phyloP scores from a whole-genome alignment of 2,797 vertebrate species.

The Orientallactaga sibirica region DNA sequence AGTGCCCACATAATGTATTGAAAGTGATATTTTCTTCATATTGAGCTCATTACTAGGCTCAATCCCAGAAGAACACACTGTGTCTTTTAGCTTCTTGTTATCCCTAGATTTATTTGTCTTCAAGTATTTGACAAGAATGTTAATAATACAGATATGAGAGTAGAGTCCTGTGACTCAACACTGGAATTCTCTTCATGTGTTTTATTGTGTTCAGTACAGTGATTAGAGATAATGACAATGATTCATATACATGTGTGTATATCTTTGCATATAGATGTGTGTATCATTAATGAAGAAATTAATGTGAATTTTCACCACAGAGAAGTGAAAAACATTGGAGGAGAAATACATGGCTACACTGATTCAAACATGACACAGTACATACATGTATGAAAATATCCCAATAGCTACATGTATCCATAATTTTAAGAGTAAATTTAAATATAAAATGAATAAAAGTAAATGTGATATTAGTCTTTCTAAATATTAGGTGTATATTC shows the following conservation, averaged over 20 bases:
- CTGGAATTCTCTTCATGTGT: neutral
- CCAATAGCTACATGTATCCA: neutral
- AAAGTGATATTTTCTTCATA: neutral
- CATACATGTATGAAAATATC: neutral
- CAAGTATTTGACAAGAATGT: conserved; percentile 10
- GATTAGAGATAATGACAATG: neutral
- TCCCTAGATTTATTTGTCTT: conserved; percentile 8
- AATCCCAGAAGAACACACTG: neutral
- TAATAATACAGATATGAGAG: neutral
- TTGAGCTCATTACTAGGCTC: neutral
- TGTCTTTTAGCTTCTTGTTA: neutral
- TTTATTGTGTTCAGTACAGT: neutral
- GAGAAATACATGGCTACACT: neutral
- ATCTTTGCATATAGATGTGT: neutral
- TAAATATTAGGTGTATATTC: neutral
- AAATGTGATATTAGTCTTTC: neutral
- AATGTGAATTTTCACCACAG: neutral
- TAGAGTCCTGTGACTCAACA: neutral
- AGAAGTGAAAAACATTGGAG: neutral
- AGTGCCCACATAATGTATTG: neutral
- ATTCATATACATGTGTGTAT: neutral
- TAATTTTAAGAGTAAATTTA: neutral
- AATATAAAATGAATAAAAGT: neutral
- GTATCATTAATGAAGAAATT: neutral
- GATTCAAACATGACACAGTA: neutral